These are phyloP conservation scores for Orbicella faveolata DNA, from an alignment of 64 coral and sea anemone species.

Conservation along the genomic window DNA sequence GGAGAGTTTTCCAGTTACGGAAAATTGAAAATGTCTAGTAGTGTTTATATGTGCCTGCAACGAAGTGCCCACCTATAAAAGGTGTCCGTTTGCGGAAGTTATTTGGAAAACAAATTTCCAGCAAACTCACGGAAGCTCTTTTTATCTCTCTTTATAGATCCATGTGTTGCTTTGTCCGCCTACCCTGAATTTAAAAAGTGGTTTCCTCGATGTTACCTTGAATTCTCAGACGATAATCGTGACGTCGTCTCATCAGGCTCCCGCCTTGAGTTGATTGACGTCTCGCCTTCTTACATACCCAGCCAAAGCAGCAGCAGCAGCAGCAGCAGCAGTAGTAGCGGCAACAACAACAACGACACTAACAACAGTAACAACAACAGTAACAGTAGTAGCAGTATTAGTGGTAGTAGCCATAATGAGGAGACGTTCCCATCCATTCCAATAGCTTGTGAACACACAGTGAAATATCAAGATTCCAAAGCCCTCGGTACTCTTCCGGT, in stretches of 20 bases:
- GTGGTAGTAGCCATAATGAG: neutral
- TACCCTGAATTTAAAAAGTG: slow-evolving; percentile 17
- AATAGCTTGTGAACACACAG: neutral
- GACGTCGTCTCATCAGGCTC: neutral
- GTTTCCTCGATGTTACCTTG: slow-evolving; percentile 52
- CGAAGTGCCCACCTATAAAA: too few relatives aligned
- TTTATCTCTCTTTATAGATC: neutral
- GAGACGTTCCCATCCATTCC: neutral
- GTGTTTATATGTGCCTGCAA: too few relatives aligned
- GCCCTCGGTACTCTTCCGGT: neutral
- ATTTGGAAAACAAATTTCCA: too few relatives aligned
- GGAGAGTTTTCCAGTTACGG: too few relatives aligned
- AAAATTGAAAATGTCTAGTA: too few relatives aligned
- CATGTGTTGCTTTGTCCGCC: neutral
- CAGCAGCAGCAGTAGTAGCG: neutral
- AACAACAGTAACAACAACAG: neutral
- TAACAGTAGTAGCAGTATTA: neutral
- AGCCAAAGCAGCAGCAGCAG: neutral
- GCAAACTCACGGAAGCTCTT: too few relatives aligned
- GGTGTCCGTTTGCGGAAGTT: too few relatives aligned
- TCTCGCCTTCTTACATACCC: neutral
- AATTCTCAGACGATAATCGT: neutral
- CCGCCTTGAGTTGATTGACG: neutral
- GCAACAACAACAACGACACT: neutral
- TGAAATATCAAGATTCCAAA: neutral